Conservation (phyloP, 2,797 vertebrate genomes). For the Xenops minutus region DNA sequence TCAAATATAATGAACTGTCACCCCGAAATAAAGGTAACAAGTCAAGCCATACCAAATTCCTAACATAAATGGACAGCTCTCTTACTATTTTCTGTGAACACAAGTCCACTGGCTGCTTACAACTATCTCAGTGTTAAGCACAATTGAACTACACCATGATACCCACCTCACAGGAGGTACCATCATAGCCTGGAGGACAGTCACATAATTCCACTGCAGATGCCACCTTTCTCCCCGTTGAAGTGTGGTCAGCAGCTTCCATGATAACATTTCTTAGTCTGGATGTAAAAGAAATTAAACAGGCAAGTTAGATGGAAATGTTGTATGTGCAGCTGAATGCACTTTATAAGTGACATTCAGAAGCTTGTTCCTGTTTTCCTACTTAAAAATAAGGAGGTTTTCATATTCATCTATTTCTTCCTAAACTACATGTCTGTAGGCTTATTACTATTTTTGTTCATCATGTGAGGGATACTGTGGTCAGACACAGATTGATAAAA, state of each 20-base stretch:
- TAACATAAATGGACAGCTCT: background rate
- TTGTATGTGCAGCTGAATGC: background rate
- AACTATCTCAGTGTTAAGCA: background rate
- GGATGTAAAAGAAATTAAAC: background rate
- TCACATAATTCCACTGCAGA: conserved; percentile 87
- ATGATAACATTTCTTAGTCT: conserved; percentile 78
- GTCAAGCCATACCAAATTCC: background rate
- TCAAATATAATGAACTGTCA: background rate
- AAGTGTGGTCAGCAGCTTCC: conserved; percentile 74
- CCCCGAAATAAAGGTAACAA: background rate
- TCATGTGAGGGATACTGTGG: background rate
- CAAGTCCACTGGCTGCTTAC: background rate
- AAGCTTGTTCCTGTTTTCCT: background rate
- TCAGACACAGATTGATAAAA: background rate
- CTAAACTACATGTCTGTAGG: background rate
- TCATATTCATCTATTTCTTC: background rate
- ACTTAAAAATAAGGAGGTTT: background rate
- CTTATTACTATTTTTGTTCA: background rate
- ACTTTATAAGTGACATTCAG: background rate
- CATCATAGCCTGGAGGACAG: conserved; percentile 87
- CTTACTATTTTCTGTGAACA: background rate
- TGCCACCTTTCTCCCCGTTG: conserved; percentile 70
- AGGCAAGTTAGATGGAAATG: background rate
- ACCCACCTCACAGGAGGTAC: conserved; percentile 94
- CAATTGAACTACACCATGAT: background rate